These are phyloP conservation scores for Harpegnathos saltator DNA, from an alignment of 1,140 invertebrate genomes.

Conservation along the genomic window DNA sequence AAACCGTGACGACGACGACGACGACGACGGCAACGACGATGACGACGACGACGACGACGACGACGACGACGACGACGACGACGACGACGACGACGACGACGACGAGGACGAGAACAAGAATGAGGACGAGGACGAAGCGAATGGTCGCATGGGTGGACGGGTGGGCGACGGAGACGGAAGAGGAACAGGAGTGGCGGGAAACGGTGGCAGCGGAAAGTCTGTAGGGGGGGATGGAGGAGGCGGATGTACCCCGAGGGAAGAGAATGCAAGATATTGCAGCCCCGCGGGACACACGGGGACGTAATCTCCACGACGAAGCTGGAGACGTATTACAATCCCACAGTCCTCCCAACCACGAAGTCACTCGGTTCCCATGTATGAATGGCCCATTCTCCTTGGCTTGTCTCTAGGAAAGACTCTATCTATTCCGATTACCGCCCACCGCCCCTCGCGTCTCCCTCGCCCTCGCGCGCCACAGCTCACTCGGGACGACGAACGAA, in stretches of 20 bases:
- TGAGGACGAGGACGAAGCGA: conserved; percentile 56
- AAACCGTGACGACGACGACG: conserved; percentile 40
- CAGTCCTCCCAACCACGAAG: conserved; percentile 80
- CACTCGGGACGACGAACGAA: conserved; percentile 53
- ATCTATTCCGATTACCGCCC: conserved; percentile 82
- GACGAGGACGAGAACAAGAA: conserved; percentile 44
- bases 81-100: conserved; percentile 47
- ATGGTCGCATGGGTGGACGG: conserved; percentile 36
- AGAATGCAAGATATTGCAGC: conserved; percentile 86
- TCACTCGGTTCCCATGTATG: conserved; percentile 79
- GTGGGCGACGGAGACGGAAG: conserved; percentile 47
- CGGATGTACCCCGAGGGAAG: conserved; percentile 70
- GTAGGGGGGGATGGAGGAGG: conserved; percentile 39
- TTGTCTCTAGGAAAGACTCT: conserved; percentile 83
- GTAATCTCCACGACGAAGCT: conserved; percentile 85
- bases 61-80: conserved; percentile 56
- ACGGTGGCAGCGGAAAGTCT: conserved; percentile 32
- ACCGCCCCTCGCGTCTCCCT: conserved; percentile 45
- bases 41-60: conserved; percentile 28
- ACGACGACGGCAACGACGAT: conserved; percentile 47
- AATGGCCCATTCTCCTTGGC: conserved; percentile 85
- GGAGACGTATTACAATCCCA: conserved; percentile 85
- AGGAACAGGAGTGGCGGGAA: conserved; percentile 42
- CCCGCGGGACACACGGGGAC: conserved; percentile 84
- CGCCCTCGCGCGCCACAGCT: conserved; percentile 6